Percentiles rank a stretch among this genome's conserved stretches.
Evolutionary conservation across 2,113 vertebrate genomes (phyloP).

Genomic region (Corythaeola cristata): DNA sequence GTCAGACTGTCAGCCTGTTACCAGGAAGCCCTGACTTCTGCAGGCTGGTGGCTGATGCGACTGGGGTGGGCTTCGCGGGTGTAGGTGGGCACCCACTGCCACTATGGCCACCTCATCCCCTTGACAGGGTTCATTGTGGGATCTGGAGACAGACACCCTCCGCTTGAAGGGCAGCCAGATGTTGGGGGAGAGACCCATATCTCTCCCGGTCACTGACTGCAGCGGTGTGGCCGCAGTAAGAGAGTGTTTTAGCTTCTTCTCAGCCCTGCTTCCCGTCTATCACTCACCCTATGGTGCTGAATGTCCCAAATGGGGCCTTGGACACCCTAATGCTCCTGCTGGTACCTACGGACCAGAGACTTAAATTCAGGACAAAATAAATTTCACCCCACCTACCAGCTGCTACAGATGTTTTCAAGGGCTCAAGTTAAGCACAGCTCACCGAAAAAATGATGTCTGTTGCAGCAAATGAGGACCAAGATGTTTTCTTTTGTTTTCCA

Average conservation of each 20-base stretch:
- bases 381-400: background rate
- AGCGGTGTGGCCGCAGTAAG: accelerated
- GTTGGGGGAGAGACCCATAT: background rate
- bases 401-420: background rate
- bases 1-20: background rate
- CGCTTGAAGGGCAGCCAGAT: background rate
- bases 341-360: background rate
- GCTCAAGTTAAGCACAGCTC: background rate
- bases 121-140: accelerated
- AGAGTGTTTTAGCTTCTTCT: background rate
- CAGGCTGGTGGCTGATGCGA: accelerated
- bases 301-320: background rate
- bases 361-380: background rate
- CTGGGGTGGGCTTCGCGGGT: accelerated
- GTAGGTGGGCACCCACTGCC: background rate
- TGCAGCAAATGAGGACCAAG: background rate
- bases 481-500: constrained; percentile 3
- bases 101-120: accelerated
- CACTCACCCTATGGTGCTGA: accelerated
- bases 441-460: background rate
- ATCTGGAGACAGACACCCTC: accelerated
- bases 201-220: accelerated
- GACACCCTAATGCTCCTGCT: too few species aligned
- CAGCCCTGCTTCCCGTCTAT: background rate
- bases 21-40: background rate